phyloP scores from a whole-genome alignment of 2,113 vertebrate genomes.

The Tamias sibiricus region DNA sequence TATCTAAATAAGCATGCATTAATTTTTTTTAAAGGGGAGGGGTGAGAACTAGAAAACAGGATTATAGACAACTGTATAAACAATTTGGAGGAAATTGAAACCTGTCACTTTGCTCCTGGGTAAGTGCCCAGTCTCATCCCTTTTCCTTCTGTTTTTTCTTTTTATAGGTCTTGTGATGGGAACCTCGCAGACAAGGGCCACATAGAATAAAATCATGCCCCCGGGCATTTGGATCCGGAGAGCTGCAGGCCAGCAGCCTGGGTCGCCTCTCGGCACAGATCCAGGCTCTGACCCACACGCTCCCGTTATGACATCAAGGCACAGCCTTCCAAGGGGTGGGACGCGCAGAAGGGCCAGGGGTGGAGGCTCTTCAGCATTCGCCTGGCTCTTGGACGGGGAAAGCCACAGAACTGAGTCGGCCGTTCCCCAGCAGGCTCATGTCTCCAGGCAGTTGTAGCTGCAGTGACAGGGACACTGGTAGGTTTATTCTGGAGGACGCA shows the following conservation, averaged over 20 bases:
- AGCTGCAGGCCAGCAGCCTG: background rate
- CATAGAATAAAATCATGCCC: rapidly evolving
- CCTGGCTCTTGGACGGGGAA: slow-evolving; percentile 47
- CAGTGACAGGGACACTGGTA: background rate
- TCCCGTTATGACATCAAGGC: slow-evolving; percentile 48
- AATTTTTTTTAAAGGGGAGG: background rate
- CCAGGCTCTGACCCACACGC: background rate
- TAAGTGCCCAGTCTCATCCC: background rate
- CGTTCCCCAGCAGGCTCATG: background rate
- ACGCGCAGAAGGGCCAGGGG: background rate
- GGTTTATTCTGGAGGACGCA: slow-evolving; percentile 61
- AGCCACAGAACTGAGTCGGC: background rate
- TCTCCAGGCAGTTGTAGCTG: background rate
- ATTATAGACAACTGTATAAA: background rate
- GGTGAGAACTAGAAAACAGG: background rate
- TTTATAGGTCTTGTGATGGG: background rate
- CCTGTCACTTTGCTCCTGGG: background rate
- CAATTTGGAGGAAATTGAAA: background rate
- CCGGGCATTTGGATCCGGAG: rapidly evolving
- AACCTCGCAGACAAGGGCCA: background rate
- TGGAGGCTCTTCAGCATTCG: slow-evolving; percentile 9
- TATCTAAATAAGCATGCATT: slow-evolving; percentile 39
- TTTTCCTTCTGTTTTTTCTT: background rate
- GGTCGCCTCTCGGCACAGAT: background rate
- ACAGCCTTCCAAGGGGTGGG: background rate